These are phyloP conservation scores for Odiellus spinosus DNA, from an alignment of 2,888 invertebrate species.

Conservation along the genomic window DNA sequence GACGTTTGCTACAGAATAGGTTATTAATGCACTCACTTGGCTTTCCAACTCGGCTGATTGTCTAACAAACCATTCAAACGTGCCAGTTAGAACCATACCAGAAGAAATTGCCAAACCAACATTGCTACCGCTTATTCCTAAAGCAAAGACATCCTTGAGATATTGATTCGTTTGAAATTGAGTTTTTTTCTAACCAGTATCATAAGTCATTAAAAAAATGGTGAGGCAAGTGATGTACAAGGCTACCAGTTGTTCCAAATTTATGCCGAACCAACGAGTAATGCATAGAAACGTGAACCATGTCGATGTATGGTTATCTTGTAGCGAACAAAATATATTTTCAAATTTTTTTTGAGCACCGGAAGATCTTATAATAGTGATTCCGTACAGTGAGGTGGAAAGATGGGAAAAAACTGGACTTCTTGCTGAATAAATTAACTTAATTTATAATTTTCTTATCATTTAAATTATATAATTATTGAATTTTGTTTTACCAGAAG, in stretches of 20 bases:
- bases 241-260: conserved; percentile 75
- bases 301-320: conserved; percentile 69
- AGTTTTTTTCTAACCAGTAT: too few relatives aligned
- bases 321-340: conserved; percentile 22
- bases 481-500: too few relatives aligned
- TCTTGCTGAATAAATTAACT: conserved; percentile 42
- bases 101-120: conserved; percentile 56
- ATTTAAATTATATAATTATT: not conserved
- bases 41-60: conserved; percentile 37
- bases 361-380: conserved; percentile 80
- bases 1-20: not conserved
- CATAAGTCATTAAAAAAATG: too few relatives aligned
- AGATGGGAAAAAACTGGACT: conserved; percentile 92
- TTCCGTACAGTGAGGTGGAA: conserved; percentile 70
- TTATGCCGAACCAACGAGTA: conserved; percentile 82
- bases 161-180: too few relatives aligned
- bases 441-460: too few relatives aligned
- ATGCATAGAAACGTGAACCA: conserved; percentile 81
- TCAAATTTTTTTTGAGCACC: conserved; percentile 57
- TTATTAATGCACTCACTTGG: conserved; percentile 20
- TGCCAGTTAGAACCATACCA: conserved; percentile 36
- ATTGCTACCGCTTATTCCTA: conserved; percentile 40
- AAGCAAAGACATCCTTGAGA: too few relatives aligned
- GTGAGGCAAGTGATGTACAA: conserved; percentile 71
- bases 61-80: conserved; percentile 37